Conservation (phyloP, 2,113 vertebrate species). For the Crotalus tigris region DNA sequence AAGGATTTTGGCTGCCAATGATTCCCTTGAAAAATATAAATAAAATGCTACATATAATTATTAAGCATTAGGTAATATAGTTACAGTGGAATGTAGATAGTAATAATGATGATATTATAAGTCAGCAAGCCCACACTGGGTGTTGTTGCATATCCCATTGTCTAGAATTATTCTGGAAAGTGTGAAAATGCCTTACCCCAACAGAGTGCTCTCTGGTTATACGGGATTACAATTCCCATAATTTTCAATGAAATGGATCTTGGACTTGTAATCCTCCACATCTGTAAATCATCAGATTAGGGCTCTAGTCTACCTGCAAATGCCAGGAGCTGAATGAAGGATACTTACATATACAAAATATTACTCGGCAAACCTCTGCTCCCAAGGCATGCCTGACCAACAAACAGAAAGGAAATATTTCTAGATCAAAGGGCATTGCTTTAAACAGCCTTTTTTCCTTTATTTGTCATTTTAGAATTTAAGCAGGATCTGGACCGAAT, state of each 20-base stretch:
- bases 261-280: background rate
- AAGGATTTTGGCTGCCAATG: background rate
- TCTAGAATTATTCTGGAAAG: background rate
- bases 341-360: background rate
- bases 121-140: too few species aligned
- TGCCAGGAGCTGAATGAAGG: background rate
- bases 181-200: background rate
- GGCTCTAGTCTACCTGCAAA: background rate
- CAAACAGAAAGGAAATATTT: background rate
- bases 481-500: background rate
- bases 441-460: background rate
- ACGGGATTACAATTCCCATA: background rate
- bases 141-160: background rate
- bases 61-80: background rate
- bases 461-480: background rate
- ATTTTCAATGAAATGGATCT: background rate
- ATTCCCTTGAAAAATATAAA: background rate
- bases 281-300: background rate
- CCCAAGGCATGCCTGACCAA: background rate
- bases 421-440: background rate
- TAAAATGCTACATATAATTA: background rate
- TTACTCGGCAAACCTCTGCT: background rate
- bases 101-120: background rate
- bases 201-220: background rate
- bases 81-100: background rate